Evolutionary conservation across 2,797 vertebrate genomes (phyloP).

Genomic region (Epinephelus malabaricus): DNA sequence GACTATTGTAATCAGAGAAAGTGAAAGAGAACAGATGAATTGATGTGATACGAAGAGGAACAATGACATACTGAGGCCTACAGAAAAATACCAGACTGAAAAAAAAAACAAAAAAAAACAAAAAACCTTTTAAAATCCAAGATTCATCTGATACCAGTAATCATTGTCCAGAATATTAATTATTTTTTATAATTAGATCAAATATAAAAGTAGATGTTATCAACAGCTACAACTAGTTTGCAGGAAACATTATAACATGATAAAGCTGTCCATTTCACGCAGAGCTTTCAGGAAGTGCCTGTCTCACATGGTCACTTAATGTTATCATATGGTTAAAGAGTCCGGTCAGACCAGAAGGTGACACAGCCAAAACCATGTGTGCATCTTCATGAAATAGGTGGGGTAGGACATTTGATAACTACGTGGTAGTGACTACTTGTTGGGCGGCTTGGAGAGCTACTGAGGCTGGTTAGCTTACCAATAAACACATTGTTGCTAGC

Average conservation of each 20-base stretch:
- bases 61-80: slow-evolving; percentile 5
- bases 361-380: not conserved
- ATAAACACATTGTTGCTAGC: no score
- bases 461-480: no score
- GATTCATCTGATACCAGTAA: not conserved
- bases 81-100: not conserved
- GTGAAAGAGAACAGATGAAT: not conserved
- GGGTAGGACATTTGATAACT: no score
- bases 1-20: not conserved
- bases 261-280: not conserved
- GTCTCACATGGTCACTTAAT: not conserved
- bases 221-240: not conserved
- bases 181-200: not conserved
- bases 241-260: no score
- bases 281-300: not conserved
- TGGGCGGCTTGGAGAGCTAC: no score
- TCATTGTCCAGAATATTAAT: not conserved
- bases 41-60: slow-evolving; percentile 9
- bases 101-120: not conserved
- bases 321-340: not conserved
- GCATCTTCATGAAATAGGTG: no score
- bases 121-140: not conserved
- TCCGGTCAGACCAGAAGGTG: not conserved
- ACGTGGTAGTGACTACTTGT: no score
- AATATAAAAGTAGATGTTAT: not conserved